phyloP scores from a whole-genome alignment of 1,140 invertebrate species.

The Lethrus apterus region DNA sequence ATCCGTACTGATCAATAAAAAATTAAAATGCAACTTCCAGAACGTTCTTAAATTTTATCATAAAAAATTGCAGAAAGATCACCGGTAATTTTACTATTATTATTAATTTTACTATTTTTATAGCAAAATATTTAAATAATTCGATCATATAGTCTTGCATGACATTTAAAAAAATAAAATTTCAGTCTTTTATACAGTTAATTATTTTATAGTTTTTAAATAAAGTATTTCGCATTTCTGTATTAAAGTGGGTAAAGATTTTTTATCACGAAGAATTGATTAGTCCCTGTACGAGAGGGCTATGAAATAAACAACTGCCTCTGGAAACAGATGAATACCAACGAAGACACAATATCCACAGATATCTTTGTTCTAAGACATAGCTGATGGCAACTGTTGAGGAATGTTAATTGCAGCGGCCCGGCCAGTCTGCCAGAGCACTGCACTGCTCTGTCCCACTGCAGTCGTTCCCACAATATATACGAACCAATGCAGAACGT shows the following conservation, averaged over 20 bases:
- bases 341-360: constrained; percentile 29
- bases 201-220: no score
- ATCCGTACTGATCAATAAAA: neutral
- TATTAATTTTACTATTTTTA: no score
- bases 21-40: no score
- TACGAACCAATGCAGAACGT: no score
- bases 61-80: no score
- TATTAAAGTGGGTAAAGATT: no score
- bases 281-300: constrained; percentile 5
- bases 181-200: constrained; percentile 2
- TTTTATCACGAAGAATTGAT: constrained; percentile 5
- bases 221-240: no score
- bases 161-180: no score
- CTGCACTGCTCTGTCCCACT: constrained; percentile 23
- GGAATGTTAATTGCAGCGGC: constrained; percentile 33
- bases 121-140: no score
- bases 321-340: constrained; percentile 23
- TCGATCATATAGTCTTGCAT: no score
- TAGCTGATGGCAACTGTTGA: constrained; percentile 31
- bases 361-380: constrained; percentile 35
- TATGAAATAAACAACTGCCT: constrained; percentile 15
- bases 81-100: no score
- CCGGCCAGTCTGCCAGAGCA: constrained; percentile 27
- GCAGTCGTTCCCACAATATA: constrained; percentile 20
- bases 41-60: no score